phyloP scores from a whole-genome alignment of 1,140 invertebrate genomes.

The Macrobrachium nipponense region DNA sequence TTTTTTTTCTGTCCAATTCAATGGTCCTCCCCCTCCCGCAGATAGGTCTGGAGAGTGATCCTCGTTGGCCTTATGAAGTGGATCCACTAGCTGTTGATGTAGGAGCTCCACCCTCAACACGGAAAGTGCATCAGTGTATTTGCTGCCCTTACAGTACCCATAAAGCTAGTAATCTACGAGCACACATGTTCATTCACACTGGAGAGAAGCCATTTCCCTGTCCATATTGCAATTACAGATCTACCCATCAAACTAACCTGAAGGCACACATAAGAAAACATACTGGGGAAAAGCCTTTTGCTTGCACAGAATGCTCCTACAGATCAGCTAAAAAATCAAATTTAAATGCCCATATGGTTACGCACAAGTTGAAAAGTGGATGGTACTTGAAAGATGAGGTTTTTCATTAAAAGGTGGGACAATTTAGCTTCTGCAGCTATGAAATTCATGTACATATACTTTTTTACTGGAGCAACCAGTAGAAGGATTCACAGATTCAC shows the following conservation, averaged over 20 bases:
- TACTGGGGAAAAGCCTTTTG: conserved; percentile 27
- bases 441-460: no score
- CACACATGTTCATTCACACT: no score
- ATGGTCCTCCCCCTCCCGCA: no score
- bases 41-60: conserved; percentile 19
- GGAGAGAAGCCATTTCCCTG: no score
- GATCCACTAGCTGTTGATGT: background rate
- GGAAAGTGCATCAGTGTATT: background rate
- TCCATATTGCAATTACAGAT: background rate
- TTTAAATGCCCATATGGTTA: background rate
- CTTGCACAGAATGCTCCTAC: conserved; percentile 32
- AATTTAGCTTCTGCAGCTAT: no score
- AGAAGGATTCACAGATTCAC: no score
- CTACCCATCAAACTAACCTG: background rate
- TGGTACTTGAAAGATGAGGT: background rate
- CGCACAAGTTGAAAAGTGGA: background rate
- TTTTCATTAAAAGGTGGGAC: background rate
- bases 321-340: conserved; percentile 19
- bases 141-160: background rate
- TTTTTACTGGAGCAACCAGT: no score
- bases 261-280: conserved; percentile 3
- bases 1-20: no score
- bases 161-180: background rate
- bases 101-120: background rate
- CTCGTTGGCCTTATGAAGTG: background rate